Base-by-base conservation (phyloP, 1,140 invertebrate genomes). In the Hylaeus volcanicus region DNA sequence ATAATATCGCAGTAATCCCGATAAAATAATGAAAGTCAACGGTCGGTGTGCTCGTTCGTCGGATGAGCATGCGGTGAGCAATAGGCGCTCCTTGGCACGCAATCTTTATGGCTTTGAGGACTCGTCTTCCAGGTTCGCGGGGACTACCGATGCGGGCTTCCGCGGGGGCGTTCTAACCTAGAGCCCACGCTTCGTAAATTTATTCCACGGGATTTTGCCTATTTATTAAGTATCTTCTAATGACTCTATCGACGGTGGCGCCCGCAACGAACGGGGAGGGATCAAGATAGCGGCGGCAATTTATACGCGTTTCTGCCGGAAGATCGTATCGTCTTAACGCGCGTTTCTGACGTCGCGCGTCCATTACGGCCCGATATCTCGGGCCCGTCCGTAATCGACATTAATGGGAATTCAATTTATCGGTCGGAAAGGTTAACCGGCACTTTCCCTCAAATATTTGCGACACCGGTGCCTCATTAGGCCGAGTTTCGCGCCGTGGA, bases 201-300 rank as follows among this genome's bases (percentile, higher is more conserved):
- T 81, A 86, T 80, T 45, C 63, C 51, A 5, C 15, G 15, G 0
- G 64, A 26, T 81, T 83, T 72, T 41, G 60, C 66, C 58, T 87
- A 82, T 83, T 88, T 88, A 89, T 88, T 84, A 84, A 83, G 75
- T 71, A 51, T 69, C 74, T 77, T 69, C 71, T 88, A 88, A 88
- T 70, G 85, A 83, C 87, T 89, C 60, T 87, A 88, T 89, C 79
- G 79, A 43, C 63, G 77, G 64, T 48, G 65, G 37, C 43, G 43
- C 45, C 55, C 63, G 68, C 76, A 72, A 77, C 70, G 74, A 83
- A 76, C 68, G 63, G 11, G 56, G 55, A 89, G 11, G 56, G 55
- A 89, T 89, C 80, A 74, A 80, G 87, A 89, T 88, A 87, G 65
- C 26, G 41, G 37, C 64, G 66, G 51, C 56, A 79, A 85, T 80